A percentile compares a stretch with the other conserved stretches of the same genome.
Evolutionary conservation across 2,888 invertebrate genomes (phyloP).

Genomic region (Platynereis dumerilii): DNA sequence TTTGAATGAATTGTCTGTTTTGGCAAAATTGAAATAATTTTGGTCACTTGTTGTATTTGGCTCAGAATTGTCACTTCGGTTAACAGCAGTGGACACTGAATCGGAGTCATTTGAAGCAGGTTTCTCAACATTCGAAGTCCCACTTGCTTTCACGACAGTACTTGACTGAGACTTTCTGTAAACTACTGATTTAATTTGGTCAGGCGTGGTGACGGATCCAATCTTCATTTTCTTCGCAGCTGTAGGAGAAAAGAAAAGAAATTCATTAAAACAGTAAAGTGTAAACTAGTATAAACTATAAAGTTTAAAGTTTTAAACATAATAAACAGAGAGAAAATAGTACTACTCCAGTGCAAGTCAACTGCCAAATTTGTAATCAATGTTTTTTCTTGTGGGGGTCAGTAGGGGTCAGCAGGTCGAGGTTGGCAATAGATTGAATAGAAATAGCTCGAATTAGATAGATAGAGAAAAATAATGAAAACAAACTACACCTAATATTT

Average conservation of each 20-base stretch:
- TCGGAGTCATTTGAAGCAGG: background rate
- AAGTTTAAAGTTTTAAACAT: background rate
- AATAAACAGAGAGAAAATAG: too few species aligned
- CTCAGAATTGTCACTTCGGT: background rate
- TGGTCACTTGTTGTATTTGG: constrained; percentile 4
- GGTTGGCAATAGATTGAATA: too few species aligned
- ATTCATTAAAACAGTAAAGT: background rate
- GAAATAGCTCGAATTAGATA: too few species aligned
- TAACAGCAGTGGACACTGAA: background rate
- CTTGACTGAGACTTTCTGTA: background rate
- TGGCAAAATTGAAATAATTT: background rate
- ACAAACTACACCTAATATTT: too few species aligned
- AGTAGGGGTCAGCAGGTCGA: too few species aligned
- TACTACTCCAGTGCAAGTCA: too few species aligned
- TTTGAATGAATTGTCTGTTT: constrained; percentile 1
- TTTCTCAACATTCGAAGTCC: too few species aligned
- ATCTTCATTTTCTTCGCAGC: constrained; percentile 15
- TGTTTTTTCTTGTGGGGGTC: too few species aligned
- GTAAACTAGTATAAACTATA: too few species aligned
- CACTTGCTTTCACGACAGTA: too few species aligned
- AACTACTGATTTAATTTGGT: constrained; percentile 4
- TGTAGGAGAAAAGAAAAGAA: background rate
- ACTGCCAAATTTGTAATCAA: too few species aligned
- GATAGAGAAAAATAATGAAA: too few species aligned
- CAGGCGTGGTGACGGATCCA: background rate